phyloP scores from a whole-genome alignment of 2,113 vertebrate genomes.

The Proteles cristata region DNA sequence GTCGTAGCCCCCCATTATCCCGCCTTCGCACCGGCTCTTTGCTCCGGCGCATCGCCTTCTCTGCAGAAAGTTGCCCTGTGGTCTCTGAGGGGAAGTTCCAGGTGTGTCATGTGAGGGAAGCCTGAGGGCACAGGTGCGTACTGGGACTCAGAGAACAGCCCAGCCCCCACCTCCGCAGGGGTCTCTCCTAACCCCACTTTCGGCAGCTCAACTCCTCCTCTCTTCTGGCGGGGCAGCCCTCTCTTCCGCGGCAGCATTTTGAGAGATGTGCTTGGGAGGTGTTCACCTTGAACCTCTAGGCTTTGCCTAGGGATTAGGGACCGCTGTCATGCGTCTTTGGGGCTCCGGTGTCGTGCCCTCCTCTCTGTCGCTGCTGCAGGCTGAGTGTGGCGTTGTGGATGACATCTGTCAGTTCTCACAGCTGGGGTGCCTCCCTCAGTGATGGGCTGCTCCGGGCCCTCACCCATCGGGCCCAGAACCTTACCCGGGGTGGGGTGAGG shows the following conservation, averaged over 20 bases:
- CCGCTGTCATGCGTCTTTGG: not conserved
- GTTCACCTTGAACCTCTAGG: constrained; percentile 6
- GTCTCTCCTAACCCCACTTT: not conserved
- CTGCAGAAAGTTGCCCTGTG: constrained; percentile 71
- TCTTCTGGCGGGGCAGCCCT: not conserved
- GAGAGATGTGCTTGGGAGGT: not conserved
- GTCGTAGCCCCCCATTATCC: not conserved
- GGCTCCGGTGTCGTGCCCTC: not conserved
- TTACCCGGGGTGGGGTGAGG: not conserved
- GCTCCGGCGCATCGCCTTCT: not conserved
- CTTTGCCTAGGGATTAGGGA: not conserved
- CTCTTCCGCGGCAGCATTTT: not conserved
- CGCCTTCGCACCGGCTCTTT: not conserved
- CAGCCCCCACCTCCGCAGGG: not conserved
- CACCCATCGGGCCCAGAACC: not conserved
- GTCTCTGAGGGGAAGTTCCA: constrained; percentile 38
- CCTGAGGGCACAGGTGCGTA: not conserved
- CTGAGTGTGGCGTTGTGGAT: not conserved
- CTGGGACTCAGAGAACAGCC: not conserved
- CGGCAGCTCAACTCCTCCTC: not conserved
- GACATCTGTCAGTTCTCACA: constrained; percentile 47
- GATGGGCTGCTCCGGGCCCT: not conserved
- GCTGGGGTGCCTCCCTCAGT: not conserved
- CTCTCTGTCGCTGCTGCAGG: not conserved
- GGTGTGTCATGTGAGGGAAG: not conserved